Evolutionary conservation across 2,113 vertebrate species (phyloP).

Genomic region (Rafetus swinhoei): DNA sequence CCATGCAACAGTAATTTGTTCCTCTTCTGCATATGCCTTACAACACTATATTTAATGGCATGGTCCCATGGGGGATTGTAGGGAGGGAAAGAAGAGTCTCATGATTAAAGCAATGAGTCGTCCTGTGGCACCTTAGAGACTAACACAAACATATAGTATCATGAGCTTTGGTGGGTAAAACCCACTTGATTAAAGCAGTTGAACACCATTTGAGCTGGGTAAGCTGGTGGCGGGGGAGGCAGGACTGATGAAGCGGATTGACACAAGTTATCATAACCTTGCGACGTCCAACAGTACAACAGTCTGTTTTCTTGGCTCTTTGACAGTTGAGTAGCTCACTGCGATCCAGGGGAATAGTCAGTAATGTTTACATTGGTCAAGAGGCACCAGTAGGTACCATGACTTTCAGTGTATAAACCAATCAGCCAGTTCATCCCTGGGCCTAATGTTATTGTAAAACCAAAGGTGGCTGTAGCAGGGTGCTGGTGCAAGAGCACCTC

Average conservation of each 20-base stretch:
- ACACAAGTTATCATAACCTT: conserved; percentile 39
- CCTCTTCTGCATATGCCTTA: neutral
- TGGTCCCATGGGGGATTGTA: neutral
- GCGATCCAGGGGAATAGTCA: conserved; percentile 60
- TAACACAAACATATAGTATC: too few relatives aligned
- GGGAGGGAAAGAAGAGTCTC: neutral
- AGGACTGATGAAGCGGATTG: neutral
- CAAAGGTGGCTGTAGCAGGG: neutral
- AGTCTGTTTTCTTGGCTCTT: conserved; percentile 53
- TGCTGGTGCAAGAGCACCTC: too few relatives aligned
- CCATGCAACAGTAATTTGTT: neutral
- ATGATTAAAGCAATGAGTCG: neutral
- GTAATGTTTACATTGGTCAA: conserved; percentile 48
- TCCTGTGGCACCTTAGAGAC: too few relatives aligned
- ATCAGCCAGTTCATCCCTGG: neutral
- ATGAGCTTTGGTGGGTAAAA: too few relatives aligned
- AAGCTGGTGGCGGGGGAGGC: neutral
- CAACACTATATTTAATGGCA: neutral
- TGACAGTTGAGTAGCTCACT: conserved; percentile 62
- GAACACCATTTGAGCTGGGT: neutral
- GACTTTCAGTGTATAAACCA: conserved; percentile 51
- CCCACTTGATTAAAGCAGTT: neutral
- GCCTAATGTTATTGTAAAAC: neutral
- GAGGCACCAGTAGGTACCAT: conserved; percentile 22
- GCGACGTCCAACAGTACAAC: neutral